Evolutionary conservation across 2,113 vertebrate genomes (phyloP).

Genomic region (Delphinapterus leucas): DNA sequence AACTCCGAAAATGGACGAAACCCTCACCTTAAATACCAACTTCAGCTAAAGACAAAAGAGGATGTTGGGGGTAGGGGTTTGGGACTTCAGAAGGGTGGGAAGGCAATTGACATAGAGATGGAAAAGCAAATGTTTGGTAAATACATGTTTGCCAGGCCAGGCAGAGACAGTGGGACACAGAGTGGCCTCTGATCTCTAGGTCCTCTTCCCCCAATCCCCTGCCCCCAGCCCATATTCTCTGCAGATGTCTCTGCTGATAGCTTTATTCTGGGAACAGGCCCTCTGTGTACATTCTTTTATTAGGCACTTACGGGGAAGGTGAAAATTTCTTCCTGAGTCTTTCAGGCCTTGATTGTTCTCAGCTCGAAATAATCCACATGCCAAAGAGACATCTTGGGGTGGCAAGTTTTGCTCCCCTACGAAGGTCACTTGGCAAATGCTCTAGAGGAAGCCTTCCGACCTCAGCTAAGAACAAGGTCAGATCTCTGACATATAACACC

Average conservation of each 20-base stretch:
- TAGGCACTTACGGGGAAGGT: not conserved
- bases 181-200: not conserved
- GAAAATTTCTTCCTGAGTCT: not conserved
- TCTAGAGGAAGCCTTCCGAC: slow-evolving; percentile 38
- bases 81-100: not conserved
- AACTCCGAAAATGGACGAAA: not conserved
- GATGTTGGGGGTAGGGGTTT: not conserved
- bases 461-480: slow-evolving; percentile 37
- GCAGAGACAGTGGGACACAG: not conserved
- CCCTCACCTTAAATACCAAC: not conserved
- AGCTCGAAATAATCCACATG: not conserved
- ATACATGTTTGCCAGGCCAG: not conserved
- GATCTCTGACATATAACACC: not conserved
- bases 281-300: not conserved
- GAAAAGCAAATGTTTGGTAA: not conserved
- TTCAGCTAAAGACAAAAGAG: not conserved
- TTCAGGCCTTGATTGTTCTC: not conserved
- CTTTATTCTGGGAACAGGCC: not conserved
- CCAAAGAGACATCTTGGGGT: not conserved
- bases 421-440: slow-evolving; percentile 37
- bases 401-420: not conserved
- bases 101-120: not conserved
- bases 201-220: too few species aligned
- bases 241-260: not conserved
- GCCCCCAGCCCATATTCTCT: not conserved